phyloP scores from a whole-genome alignment of 2,797 vertebrate species.

The Harpagifer antarcticus region DNA sequence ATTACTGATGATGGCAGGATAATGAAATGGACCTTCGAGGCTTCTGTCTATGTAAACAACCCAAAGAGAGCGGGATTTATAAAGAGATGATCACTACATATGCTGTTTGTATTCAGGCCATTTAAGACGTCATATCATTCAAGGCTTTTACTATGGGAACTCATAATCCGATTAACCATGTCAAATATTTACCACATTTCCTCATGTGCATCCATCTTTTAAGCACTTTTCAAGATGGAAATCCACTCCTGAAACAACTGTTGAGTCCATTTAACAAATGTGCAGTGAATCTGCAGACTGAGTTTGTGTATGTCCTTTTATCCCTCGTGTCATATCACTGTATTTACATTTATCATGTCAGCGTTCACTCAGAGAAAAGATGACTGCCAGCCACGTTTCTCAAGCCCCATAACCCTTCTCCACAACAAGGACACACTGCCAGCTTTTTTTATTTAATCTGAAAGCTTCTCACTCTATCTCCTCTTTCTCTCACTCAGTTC shows the following conservation, averaged over 20 bases:
- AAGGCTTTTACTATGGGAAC: slow-evolving; percentile 58
- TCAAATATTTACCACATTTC: slow-evolving; percentile 71
- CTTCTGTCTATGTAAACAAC: slow-evolving; percentile 64
- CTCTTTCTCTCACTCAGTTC: slow-evolving; percentile 43
- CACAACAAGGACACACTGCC: slow-evolving; percentile 63
- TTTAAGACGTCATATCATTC: slow-evolving; percentile 73
- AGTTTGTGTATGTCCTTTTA: slow-evolving; percentile 42
- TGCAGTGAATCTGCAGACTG: slow-evolving; percentile 15
- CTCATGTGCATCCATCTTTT: slow-evolving; percentile 59
- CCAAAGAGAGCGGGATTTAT: slow-evolving; percentile 61
- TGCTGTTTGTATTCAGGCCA: slow-evolving; percentile 71
- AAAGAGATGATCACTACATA: slow-evolving; percentile 66
- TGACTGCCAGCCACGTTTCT: slow-evolving; percentile 50
- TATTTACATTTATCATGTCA: slow-evolving; percentile 67
- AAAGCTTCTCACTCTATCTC: slow-evolving; percentile 68
- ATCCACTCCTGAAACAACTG: slow-evolving; percentile 61
- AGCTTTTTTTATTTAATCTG: slow-evolving; percentile 64
- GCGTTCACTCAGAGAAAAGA: slow-evolving; percentile 43
- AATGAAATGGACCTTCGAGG: slow-evolving; percentile 69
- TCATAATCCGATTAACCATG: slow-evolving; percentile 76
- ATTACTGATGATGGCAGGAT: slow-evolving; percentile 69
- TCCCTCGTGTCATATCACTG: slow-evolving; percentile 39
- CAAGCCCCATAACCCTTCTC: slow-evolving; percentile 45
- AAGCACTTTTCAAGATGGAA: slow-evolving; percentile 67
- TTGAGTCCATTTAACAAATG: slow-evolving; percentile 56